Evolutionary conservation across 2,797 vertebrate genomes (phyloP).

Genomic region (Masticophis lateralis): DNA sequence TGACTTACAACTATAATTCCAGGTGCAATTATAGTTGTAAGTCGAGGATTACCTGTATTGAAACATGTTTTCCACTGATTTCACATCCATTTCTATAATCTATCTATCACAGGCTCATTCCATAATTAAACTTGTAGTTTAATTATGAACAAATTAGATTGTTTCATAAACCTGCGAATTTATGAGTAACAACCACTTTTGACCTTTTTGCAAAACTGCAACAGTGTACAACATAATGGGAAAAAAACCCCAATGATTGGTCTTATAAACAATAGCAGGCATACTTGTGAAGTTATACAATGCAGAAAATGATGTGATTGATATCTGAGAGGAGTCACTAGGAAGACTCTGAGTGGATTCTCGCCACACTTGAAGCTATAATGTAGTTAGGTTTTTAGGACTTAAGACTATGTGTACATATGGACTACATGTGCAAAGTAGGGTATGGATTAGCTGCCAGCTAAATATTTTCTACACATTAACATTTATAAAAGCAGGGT

Average conservation of each 20-base stretch:
- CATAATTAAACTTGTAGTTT: background rate
- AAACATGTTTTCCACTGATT: background rate
- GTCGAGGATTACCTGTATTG: background rate
- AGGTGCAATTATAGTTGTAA: background rate
- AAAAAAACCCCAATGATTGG: background rate
- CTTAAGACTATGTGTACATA: background rate
- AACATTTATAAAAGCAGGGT: background rate
- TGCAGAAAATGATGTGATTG: background rate
- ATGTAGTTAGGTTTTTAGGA: background rate
- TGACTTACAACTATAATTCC: background rate
- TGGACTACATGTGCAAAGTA: background rate
- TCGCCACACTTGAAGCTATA: background rate
- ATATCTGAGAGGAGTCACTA: background rate
- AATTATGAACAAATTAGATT: background rate
- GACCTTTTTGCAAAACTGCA: background rate
- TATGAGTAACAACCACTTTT: background rate
- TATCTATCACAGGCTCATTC: background rate
- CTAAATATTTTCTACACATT: background rate
- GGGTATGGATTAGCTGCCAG: background rate
- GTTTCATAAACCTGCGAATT: background rate
- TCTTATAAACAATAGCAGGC: background rate
- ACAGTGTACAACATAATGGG: background rate
- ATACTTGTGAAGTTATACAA: background rate
- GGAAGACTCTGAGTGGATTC: background rate
- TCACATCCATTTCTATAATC: background rate